These are phyloP conservation scores for Metacarcinus magister DNA, from an alignment of 2,888 invertebrate species.

Conservation along the genomic window DNA sequence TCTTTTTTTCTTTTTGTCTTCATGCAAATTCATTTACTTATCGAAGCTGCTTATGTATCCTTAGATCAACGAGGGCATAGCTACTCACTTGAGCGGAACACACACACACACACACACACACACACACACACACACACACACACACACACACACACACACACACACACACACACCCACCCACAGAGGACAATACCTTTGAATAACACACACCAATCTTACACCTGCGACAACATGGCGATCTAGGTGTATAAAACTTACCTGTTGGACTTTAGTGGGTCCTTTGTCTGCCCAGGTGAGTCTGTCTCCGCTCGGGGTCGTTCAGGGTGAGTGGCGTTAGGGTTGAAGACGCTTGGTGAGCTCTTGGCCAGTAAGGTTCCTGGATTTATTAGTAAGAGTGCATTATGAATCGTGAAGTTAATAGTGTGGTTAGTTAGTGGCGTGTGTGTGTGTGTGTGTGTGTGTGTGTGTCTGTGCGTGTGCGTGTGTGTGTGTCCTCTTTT, in stretches of 20 bases:
- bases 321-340: not conserved
- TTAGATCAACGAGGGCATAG: not conserved
- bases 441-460: constrained; percentile 8
- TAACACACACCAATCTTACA: not conserved
- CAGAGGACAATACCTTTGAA: not conserved
- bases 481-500: not conserved
- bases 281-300: not conserved
- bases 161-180: not conserved
- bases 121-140: constrained; percentile 19
- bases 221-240: not conserved
- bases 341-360: not conserved
- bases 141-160: constrained; percentile 22
- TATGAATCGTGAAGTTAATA: constrained; percentile 11
- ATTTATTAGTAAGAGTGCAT: not conserved
- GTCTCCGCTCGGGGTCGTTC: constrained; percentile 21
- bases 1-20: not conserved
- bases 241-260: not conserved
- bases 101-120: constrained; percentile 38
- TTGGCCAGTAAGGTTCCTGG: constrained; percentile 16
- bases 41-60: not conserved
- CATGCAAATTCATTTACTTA: not conserved
- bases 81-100: not conserved
- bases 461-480: not conserved
- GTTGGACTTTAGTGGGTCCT: not conserved
- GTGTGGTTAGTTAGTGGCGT: not conserved